A percentile compares a stretch with the other conserved stretches of the same genome.
Evolutionary conservation across 64 coral and sea anemone genomes (phyloP).

Genomic region (Dendrophyllia cribrosa): DNA sequence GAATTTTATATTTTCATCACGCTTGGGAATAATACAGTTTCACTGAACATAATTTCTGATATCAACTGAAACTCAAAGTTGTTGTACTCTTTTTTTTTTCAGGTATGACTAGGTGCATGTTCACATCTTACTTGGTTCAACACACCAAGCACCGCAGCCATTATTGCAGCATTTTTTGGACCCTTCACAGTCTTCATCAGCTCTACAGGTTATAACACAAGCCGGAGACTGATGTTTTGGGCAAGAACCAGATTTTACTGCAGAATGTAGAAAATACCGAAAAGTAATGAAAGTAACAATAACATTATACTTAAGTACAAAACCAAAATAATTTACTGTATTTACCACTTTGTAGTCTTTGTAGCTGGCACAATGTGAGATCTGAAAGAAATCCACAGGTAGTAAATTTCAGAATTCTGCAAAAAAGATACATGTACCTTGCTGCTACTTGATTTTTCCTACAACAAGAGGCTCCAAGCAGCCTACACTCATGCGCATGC

Average conservation of each 20-base stretch:
- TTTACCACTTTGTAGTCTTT: slow-evolving; percentile 40
- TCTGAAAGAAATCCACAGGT: slow-evolving; percentile 1
- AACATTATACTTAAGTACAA: too few species aligned
- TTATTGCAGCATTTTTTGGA: not conserved
- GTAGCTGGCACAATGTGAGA: slow-evolving; percentile 65
- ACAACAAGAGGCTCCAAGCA: too few species aligned
- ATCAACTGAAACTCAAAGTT: too few species aligned
- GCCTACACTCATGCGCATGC: too few species aligned
- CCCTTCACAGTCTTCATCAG: not conserved
- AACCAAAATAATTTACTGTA: not conserved
- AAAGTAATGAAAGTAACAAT: too few species aligned
- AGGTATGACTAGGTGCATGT: too few species aligned
- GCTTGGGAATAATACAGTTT: too few species aligned
- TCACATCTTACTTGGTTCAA: not conserved
- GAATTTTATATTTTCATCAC: too few species aligned
- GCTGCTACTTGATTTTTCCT: too few species aligned
- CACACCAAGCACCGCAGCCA: not conserved
- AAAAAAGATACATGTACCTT: too few species aligned
- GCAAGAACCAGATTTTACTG: not conserved
- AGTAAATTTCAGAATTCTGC: not conserved
- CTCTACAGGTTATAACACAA: not conserved
- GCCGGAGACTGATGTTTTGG: not conserved
- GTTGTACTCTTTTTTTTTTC: too few species aligned
- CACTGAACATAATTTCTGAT: too few species aligned
- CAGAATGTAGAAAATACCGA: not conserved